Conservation (phyloP, 2,113 vertebrate species). For the Scomber japonicus region DNA sequence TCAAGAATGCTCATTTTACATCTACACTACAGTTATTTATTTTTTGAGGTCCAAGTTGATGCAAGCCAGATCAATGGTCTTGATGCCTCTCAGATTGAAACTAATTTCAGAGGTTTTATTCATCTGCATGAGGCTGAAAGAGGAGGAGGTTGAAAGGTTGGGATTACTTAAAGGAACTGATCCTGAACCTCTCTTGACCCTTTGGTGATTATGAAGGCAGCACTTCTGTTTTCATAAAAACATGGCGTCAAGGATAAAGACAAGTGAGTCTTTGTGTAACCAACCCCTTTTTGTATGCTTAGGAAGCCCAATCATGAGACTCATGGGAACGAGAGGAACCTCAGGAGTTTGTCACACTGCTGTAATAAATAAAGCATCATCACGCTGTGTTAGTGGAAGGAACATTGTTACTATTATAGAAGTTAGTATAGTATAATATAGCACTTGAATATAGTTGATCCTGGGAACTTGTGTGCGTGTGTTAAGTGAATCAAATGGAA, state of each 20-base stretch:
- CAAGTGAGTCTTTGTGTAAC: constrained; percentile 39
- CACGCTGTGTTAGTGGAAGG: not conserved
- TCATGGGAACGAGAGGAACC: constrained; percentile 1
- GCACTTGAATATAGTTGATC: not conserved
- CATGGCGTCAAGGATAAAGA: constrained; percentile 29
- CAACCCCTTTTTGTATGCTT: constrained; percentile 27
- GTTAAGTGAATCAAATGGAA: constrained; percentile 1
- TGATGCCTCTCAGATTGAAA: constrained; percentile 16
- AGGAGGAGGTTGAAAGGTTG: not conserved
- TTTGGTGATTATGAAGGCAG: constrained; percentile 30
- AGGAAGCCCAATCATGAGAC: constrained; percentile 19
- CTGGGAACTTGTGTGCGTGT: constrained; percentile 13
- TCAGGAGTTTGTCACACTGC: constrained; percentile 12
- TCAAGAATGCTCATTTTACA: not conserved
- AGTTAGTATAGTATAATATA: too few species aligned
- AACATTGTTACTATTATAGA: not conserved
- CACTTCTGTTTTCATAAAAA: constrained; percentile 60
- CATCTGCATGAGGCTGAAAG: not conserved
- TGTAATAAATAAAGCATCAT: not conserved
- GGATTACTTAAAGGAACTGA: constrained; percentile 41
- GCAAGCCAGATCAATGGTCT: constrained; percentile 14
- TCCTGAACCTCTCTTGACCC: constrained; percentile 55
- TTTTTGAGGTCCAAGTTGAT: constrained; percentile 26
- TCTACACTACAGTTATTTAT: not conserved
- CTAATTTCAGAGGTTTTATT: constrained; percentile 23